A percentile compares a stretch with the other conserved stretches of the same genome.
phyloP scores from a whole-genome alignment of 2,797 vertebrate genomes.

The Coilia nasus region DNA sequence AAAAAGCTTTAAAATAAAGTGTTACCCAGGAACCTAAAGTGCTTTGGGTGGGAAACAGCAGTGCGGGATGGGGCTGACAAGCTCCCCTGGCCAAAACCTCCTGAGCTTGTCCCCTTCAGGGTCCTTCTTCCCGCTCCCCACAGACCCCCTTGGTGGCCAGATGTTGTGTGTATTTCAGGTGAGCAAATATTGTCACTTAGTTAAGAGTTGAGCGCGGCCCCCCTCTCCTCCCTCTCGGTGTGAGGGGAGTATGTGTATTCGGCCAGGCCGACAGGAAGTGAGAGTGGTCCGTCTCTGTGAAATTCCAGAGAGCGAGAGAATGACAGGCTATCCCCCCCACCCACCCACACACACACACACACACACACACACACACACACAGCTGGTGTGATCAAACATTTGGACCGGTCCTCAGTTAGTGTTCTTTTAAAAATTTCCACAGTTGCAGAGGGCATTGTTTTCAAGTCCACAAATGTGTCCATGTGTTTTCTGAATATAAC shows the following conservation, averaged over 20 bases:
- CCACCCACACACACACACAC: slow-evolving; percentile 18
- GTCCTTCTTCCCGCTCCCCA: slow-evolving; percentile 34
- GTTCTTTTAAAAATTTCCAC: neutral
- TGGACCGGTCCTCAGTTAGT: neutral
- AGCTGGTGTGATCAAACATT: neutral
- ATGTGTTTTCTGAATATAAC: neutral
- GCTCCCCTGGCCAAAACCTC: slow-evolving; percentile 58
- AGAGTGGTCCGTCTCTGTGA: slow-evolving; percentile 40
- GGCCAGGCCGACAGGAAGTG: slow-evolving; percentile 59
- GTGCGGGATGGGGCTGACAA: slow-evolving; percentile 47
- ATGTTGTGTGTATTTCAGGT: slow-evolving; percentile 62
- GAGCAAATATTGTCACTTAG: slow-evolving; percentile 72
- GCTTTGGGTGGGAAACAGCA: slow-evolving; percentile 72
- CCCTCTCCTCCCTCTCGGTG: slow-evolving; percentile 28
- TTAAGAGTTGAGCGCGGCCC: slow-evolving; percentile 53
- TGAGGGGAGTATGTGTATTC: slow-evolving; percentile 65
- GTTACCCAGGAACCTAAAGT: too few species aligned
- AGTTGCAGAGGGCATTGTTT: neutral
- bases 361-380: neutral
- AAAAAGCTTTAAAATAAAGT: too few species aligned
- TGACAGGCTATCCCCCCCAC: slow-evolving; percentile 19
- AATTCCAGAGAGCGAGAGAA: slow-evolving; percentile 19
- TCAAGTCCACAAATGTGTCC: neutral
- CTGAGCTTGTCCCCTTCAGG: slow-evolving; percentile 66
- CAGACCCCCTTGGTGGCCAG: slow-evolving; percentile 21